Evolutionary conservation across 1,140 invertebrate species (phyloP), one percentile per base, ranked within the genome.

Genomic region (Vanessa tameamea): DNA sequence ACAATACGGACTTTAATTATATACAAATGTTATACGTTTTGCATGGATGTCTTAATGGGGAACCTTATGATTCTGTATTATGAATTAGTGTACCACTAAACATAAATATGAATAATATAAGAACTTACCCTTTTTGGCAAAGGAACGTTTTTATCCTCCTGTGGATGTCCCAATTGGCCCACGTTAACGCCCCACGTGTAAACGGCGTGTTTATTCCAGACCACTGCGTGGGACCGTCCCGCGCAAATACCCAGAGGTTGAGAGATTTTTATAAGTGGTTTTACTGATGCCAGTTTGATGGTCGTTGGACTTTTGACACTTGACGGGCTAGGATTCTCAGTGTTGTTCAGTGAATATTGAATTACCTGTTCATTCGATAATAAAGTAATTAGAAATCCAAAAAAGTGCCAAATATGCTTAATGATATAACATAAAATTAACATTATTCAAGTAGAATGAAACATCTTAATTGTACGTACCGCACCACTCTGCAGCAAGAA

Each of bases 141-240:
- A 0, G 83, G 66, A 11, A 93, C 80, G 14, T 86, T 50, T 77
- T 87, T 92, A 7, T 92, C 90, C 31, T 87, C 86, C 43, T 88
- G 86, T 8, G 87, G 75, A 66, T 93, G 94, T 76, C 96, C 96
- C 50, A 97, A 84, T 85, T 97, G 96, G 50, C 96, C 96, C 67
- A 94, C 93, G 91, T 97, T 96, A 0, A 95, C 90, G 14, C 96
- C 96, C 94, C 95, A 97, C 0, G 92, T 93, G 79, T 93, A 96
- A 0, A 94, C 76, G 0, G 90, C 91, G 47, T 92, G 87, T 3
- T 83, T 76, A 51, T 94, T 95, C 93, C 95, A 96, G 0, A 96
- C 93, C 0, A 96, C 94, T 11, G 95, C 95, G 88, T 97, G 96
- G 79, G 94, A 95, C 9, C 90, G 74, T 1, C 93, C 95, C 13